These are phyloP conservation scores for Poeciliopsis retropinna DNA, from an alignment of 2,113 vertebrate genomes.

Conservation along the genomic window DNA sequence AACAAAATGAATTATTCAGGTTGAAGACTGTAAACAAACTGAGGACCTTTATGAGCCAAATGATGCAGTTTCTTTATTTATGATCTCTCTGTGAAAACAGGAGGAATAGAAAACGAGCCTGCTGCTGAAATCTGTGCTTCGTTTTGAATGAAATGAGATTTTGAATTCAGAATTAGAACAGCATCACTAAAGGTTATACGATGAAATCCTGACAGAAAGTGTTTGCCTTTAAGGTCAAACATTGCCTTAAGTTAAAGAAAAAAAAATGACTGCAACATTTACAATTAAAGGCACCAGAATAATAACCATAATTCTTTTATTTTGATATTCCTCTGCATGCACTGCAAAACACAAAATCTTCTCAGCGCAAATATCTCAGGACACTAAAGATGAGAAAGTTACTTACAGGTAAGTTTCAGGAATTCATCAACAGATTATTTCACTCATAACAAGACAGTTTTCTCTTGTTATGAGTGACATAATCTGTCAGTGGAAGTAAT, in stretches of 20 bases:
- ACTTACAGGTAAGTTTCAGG: too few relatives aligned
- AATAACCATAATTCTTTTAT: too few relatives aligned
- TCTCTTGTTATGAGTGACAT: too few relatives aligned
- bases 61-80: slow-evolving; percentile 34
- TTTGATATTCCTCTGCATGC: too few relatives aligned
- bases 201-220: slow-evolving; percentile 48
- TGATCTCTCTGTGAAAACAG: slow-evolving; percentile 49
- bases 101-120: slow-evolving; percentile 38
- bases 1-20: slow-evolving; percentile 1
- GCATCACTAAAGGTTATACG: slow-evolving; percentile 48
- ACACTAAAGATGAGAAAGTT: too few relatives aligned
- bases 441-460: too few relatives aligned
- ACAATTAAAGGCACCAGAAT: slow-evolving; percentile 18
- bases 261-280: slow-evolving; percentile 3
- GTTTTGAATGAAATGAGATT: slow-evolving; percentile 38
- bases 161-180: slow-evolving; percentile 39
- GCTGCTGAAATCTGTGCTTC: slow-evolving; percentile 19
- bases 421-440: too few relatives aligned
- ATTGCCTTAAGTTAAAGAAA: slow-evolving; percentile 33
- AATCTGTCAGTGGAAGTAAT: too few relatives aligned
- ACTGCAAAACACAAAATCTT: too few relatives aligned
- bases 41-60: slow-evolving; percentile 18
- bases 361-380: too few relatives aligned
- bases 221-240: slow-evolving; percentile 52
- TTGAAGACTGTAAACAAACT: too few relatives aligned